phyloP scores from a whole-genome alignment of 2,888 invertebrate genomes.

The Temnothorax unifasciatus region DNA sequence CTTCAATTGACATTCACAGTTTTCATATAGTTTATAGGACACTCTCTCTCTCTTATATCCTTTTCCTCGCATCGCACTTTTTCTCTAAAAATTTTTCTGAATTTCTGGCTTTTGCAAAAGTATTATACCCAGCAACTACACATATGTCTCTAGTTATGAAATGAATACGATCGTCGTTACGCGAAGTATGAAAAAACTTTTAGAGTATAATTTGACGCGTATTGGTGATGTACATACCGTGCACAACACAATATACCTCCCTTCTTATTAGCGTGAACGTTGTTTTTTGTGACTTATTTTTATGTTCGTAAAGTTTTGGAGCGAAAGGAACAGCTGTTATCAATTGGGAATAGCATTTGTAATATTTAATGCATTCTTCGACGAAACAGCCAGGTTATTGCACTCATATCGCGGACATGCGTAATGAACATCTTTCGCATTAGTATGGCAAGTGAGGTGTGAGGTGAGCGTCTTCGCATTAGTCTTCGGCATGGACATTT shows the following conservation, averaged over 20 bases:
- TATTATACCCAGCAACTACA: not conserved
- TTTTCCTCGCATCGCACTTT: not conserved
- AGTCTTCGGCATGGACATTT: slow-evolving; percentile 26
- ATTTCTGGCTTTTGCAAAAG: not conserved
- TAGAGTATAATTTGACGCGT: not conserved
- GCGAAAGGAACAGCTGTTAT: not conserved
- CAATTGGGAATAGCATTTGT: slow-evolving; percentile 9
- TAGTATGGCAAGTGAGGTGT: not conserved
- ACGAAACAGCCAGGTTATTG: not conserved
- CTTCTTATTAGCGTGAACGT: not conserved
- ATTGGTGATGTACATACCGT: not conserved
- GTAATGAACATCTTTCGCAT: not conserved
- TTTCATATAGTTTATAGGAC: not conserved
- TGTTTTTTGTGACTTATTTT: not conserved
- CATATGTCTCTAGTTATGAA: not conserved
- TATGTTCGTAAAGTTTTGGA: slow-evolving; percentile 17
- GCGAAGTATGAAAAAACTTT: not conserved
- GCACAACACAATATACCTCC: not conserved
- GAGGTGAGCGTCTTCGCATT: not conserved
- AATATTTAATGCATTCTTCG: slow-evolving; percentile 36
- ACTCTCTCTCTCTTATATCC: not conserved
- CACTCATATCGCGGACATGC: not conserved
- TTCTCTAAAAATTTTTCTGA: not conserved
- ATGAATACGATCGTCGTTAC: not conserved
- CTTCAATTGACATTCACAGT: not conserved